Conservation (phyloP, 1,140 invertebrate species). For the Drosophila murphyi region DNA sequence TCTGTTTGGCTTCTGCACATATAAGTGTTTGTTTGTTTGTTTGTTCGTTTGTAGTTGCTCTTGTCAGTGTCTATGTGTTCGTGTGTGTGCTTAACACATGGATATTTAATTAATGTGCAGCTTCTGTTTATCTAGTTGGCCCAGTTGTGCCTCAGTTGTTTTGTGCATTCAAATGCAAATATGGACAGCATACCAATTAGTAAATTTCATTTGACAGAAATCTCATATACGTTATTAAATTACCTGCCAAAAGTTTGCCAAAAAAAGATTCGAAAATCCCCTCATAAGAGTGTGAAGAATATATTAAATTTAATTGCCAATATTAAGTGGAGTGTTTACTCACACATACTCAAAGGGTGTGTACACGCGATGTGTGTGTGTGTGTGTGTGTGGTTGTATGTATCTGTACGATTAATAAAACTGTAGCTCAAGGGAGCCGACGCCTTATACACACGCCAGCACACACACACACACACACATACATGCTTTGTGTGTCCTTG, state of each 20-base stretch:
- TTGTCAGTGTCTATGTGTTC: conserved; percentile 15
- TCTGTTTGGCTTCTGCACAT: conserved; percentile 67
- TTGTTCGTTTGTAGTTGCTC: not conserved
- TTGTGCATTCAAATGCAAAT: conserved; percentile 55
- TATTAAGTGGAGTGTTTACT: conserved; percentile 53
- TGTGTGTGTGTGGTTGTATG: not conserved
- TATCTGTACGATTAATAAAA: conserved; percentile 17
- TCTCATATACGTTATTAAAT: not conserved
- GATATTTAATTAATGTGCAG: conserved; percentile 79
- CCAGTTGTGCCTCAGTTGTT: conserved; percentile 35
- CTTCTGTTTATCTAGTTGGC: conserved; percentile 46
- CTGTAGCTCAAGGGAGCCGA: conserved; percentile 29
- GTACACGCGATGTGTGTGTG: conserved; percentile 48
- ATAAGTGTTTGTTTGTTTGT: conserved; percentile 48
- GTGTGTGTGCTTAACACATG: conserved; percentile 51
- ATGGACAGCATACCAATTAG: conserved; percentile 44
- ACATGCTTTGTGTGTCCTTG: conserved; percentile 25
- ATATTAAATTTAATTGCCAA: conserved; percentile 58
- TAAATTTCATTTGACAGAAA: conserved; percentile 20
- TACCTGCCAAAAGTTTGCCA: not conserved
- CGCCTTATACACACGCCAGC: conserved; percentile 30
- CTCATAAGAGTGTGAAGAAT: conserved; percentile 17
- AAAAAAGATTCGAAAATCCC: not conserved
- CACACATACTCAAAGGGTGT: conserved; percentile 22
- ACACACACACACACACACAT: not conserved